phyloP scores from a whole-genome alignment of 1,140 invertebrate species.

The Callitettix versicolor region DNA sequence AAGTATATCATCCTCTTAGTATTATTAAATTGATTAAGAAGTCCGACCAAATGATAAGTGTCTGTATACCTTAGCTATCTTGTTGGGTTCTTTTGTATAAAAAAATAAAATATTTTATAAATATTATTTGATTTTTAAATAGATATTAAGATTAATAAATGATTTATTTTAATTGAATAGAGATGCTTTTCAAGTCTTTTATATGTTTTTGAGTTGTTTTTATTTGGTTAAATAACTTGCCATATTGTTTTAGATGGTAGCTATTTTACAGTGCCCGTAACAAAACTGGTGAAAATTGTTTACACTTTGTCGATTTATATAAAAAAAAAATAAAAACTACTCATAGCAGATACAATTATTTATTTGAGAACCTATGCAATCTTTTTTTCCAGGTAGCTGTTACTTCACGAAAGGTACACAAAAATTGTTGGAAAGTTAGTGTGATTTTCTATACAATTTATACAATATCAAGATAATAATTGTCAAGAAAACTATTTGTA shows the following conservation, averaged over 20 bases:
- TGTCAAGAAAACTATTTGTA: no score
- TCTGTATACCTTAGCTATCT: conserved; percentile 4
- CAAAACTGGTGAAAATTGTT: neutral
- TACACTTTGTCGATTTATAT: conserved; percentile 12
- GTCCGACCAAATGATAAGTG: conserved; percentile 1
- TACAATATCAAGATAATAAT: no score
- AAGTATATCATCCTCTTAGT: conserved; percentile 1
- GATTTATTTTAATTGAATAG: conserved; percentile 9
- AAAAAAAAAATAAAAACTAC: conserved; percentile 7
- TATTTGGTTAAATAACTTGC: conserved; percentile 10
- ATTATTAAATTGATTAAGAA: conserved; percentile 9
- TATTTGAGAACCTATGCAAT: no score
- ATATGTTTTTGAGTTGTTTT: conserved; percentile 12
- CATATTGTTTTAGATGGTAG: conserved; percentile 1
- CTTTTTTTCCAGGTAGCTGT: no score
- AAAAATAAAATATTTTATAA: conserved; percentile 6
- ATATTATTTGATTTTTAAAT: conserved; percentile 5
- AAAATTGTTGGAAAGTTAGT: no score
- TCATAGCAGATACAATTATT: no score
- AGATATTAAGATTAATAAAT: conserved; percentile 7
- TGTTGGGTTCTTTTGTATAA: conserved; percentile 14
- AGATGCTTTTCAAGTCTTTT: conserved; percentile 11
- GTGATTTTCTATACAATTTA: no score
- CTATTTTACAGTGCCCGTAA: neutral
- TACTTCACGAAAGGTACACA: no score